These are phyloP conservation scores for Morone saxatilis DNA, from an alignment of 2,113 vertebrate genomes.

Conservation along the genomic window DNA sequence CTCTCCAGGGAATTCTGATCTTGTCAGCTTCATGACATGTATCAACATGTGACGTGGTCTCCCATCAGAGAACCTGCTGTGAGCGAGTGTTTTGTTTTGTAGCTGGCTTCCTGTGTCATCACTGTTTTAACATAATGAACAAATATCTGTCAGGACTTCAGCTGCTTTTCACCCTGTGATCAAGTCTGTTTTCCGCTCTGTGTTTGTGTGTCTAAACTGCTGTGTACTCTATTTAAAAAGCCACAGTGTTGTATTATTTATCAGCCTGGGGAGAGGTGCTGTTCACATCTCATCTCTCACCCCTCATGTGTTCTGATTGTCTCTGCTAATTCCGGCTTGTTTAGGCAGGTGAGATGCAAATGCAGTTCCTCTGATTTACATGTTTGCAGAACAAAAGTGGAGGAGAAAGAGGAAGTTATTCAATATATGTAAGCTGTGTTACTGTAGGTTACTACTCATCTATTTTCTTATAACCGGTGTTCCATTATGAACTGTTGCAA, in stretches of 20 bases:
- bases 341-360: slow-evolving; percentile 79
- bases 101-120: slow-evolving; percentile 25
- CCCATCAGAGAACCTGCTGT: slow-evolving; percentile 38
- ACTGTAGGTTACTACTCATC: not conserved
- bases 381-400: slow-evolving; percentile 32
- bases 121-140: slow-evolving; percentile 58
- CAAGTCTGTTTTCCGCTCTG: slow-evolving; percentile 9
- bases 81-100: slow-evolving; percentile 27
- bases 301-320: slow-evolving; percentile 74
- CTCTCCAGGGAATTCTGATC: slow-evolving; percentile 5
- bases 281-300: slow-evolving; percentile 72
- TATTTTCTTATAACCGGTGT: not conserved
- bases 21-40: slow-evolving; percentile 22
- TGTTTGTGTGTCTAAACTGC: slow-evolving; percentile 22
- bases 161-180: slow-evolving; percentile 56
- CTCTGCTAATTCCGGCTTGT: slow-evolving; percentile 78
- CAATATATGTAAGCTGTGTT: not conserved
- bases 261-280: slow-evolving; percentile 69
- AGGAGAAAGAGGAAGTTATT: not conserved
- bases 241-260: slow-evolving; percentile 68
- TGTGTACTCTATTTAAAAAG: slow-evolving; percentile 64
- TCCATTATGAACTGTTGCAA: not conserved
- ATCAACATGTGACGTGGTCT: slow-evolving; percentile 11
- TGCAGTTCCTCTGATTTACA: slow-evolving; percentile 68
- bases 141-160: slow-evolving; percentile 63